Evolutionary conservation across 2,888 invertebrate genomes (phyloP), one percentile per base, ranked within the genome.

Genomic region (Auanema sp.): DNA sequence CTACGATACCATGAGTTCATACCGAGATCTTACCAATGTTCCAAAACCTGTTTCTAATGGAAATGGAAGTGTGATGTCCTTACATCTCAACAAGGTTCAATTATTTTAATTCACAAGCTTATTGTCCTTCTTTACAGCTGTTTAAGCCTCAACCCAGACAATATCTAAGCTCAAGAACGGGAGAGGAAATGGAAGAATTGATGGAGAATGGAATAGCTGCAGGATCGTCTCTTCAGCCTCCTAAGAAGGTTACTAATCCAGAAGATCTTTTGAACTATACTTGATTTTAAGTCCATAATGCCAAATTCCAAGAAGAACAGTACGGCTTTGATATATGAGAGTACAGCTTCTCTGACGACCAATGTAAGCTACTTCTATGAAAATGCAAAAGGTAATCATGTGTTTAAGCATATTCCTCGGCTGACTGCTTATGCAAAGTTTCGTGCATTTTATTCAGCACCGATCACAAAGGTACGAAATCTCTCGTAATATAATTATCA

Each of bases 381-480:
- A 33, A 5, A 33, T 33, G n/a, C 33, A 33, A 8, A 33, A 33
- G 33, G 8, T 5, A 5, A 33, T 33, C 33, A 5, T 8, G 33
- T 33, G 33, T 47, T 47, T 47, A 16, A 47, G 25, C 54, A 44
- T 4, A 55, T 54, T 44, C 67, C 69, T 10, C 64, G 58, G 41
- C 24, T 75, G 66, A 60, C 65, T n/a, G 63, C 58, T 14, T 60
- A 71, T 41, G 68, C 68, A 18, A 59, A 63, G 21, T 89, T 98
- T 64, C 92, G 93, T 81, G 96, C 97, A 87, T 98, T 98, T 87
- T 98, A 95, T 85, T 93, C 93, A 18, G 96, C 98, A 42, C 98
- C 98, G 1, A 94, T 98, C 74, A 95, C 97, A 14, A 60, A 60
- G 33, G 60, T 60, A 47, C 47, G 18, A 47, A n/a, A 47, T 16